Base-by-base conservation (phyloP, 2,888 invertebrate species). In the Sussaba pulchella region DNA sequence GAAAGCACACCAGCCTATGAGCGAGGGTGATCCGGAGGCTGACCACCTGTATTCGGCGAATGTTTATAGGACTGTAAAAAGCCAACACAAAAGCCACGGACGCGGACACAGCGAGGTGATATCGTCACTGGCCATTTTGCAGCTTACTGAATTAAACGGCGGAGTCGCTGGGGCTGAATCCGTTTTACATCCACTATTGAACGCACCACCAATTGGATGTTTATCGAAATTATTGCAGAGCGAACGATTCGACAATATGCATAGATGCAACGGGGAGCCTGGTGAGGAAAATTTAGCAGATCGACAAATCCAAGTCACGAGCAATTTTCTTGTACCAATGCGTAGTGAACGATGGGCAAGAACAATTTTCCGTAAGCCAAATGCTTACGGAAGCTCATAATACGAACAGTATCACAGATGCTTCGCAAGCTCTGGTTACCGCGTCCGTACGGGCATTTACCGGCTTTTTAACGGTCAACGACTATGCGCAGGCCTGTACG, bases 241-340 rank as follows among this genome's bases (percentile, higher is more conserved):
- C 17, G 9, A 39, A 39, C 14, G 10, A 36, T 17, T 36, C 59
- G 36, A 36, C 36, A 14, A 78, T 82, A 9, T 31, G 31, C 21
- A 64, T 83, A 36, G 78, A 83, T 70, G 80, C 82, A 14, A 83
- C 83, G 6, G 78, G 80, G 19, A 67, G 69, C 19, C 26, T 75
- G 8, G 69, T 82, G 0, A 71, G 67, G 21, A 78, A 78, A 61
- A 26, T 83, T 2, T 24, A 50, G 1, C 21, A 31, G 1, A 69
- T 75, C 9, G 73, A 81, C 19, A 50, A 41, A 31, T 24, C 71
- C 0, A 52, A 67, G 12, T 78, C 79, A 1, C 70, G 54, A 1
- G 80, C 72, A 41, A 81, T 82, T 8, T 84, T 83, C 36, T 59
- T 83, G 41, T 82, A 82, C 26, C 61, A 57, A n/a, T 75, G 81